Percentiles rank a stretch among this genome's conserved stretches.
Evolutionary conservation across 2,113 vertebrate species (phyloP).

Genomic region (Sakesphorus luctuosus): DNA sequence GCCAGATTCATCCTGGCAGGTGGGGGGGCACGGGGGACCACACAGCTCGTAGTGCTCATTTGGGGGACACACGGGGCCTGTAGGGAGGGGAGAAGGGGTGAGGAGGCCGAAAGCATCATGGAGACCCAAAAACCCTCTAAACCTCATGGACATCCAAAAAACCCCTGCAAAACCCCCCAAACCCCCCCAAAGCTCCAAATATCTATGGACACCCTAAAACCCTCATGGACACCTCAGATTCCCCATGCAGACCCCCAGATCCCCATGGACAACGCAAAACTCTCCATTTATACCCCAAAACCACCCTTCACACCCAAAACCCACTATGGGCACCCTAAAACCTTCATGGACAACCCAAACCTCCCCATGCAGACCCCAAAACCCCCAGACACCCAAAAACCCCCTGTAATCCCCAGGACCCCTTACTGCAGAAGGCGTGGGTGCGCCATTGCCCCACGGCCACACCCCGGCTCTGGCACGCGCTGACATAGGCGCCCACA

Average conservation of each 20-base stretch:
- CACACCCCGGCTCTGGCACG: slow-evolving; percentile 22
- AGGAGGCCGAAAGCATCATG: background rate
- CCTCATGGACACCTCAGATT: too few relatives aligned
- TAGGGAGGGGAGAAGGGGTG: background rate
- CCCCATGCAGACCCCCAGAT: too few relatives aligned
- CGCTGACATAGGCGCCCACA: background rate
- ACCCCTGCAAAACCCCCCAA: too few relatives aligned
- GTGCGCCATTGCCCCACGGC: slow-evolving; percentile 76
- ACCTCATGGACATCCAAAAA: too few relatives aligned
- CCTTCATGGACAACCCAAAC: too few relatives aligned
- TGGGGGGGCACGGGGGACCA: slow-evolving; percentile 61
- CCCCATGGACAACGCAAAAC: background rate
- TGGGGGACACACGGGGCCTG: slow-evolving; percentile 76
- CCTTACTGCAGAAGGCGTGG: slow-evolving; percentile 77
- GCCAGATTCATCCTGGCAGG: slow-evolving; percentile 28
- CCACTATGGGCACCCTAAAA: too few relatives aligned
- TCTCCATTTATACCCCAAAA: background rate
- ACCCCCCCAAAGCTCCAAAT: too few relatives aligned
- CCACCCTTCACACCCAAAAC: background rate
- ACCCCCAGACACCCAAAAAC: background rate
- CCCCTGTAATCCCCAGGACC: too few relatives aligned
- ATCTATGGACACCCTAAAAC: background rate
- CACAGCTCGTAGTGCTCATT: slow-evolving; percentile 82
- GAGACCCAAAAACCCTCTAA: too few relatives aligned
- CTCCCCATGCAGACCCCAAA: too few relatives aligned